phyloP scores from a whole-genome alignment of 2,797 vertebrate species.

The Cynopterus sphinx region DNA sequence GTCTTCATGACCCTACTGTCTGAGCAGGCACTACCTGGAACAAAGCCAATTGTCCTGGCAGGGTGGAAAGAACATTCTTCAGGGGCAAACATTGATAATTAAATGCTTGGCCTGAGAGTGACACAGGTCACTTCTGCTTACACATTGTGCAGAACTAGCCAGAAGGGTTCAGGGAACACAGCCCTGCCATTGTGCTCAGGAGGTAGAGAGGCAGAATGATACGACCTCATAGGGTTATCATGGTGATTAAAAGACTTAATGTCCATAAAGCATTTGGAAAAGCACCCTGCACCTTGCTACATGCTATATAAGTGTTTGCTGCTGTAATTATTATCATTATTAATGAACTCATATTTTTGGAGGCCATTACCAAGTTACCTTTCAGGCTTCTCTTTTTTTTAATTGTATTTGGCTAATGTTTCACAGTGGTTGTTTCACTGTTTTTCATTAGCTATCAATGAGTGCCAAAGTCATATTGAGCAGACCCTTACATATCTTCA shows the following conservation, averaged over 20 bases:
- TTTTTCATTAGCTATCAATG: not conserved
- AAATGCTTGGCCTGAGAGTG: not conserved
- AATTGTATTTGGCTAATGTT: not conserved
- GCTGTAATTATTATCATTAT: not conserved
- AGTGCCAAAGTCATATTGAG: not conserved
- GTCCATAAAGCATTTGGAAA: not conserved
- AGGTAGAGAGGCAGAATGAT: not conserved
- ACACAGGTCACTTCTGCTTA: not conserved
- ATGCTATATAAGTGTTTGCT: not conserved
- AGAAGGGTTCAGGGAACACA: not conserved
- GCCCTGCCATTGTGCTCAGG: not conserved
- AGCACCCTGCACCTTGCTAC: not conserved
- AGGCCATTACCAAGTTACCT: not conserved
- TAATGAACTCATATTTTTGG: not conserved
- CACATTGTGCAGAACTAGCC: not conserved
- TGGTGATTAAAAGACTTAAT: not conserved
- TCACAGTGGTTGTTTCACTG: not conserved
- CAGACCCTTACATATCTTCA: not conserved
- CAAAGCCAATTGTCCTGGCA: not conserved
- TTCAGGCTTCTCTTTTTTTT: not conserved
- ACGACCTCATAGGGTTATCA: not conserved
- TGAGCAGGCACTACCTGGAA: not conserved
- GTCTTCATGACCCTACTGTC: not conserved
- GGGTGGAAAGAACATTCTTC: not conserved
- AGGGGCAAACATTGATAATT: not conserved